These are phyloP conservation scores for Drosophila bocki DNA, from an alignment of 1,140 invertebrate genomes.

Conservation along the genomic window DNA sequence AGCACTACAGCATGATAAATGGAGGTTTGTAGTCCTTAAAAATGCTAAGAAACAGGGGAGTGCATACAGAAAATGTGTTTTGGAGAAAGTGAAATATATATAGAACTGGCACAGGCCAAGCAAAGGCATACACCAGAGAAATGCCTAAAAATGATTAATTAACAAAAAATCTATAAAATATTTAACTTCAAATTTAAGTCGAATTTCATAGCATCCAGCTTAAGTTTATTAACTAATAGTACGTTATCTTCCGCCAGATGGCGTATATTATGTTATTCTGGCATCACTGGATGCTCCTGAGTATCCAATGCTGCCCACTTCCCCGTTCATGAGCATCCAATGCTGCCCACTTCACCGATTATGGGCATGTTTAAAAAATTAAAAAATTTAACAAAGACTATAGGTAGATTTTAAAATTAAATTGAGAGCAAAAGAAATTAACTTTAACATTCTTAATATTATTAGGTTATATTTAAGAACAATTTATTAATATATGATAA, in stretches of 20 bases:
- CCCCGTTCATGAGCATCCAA: too few species aligned
- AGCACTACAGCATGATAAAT: slow-evolving; percentile 75
- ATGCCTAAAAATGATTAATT: neutral
- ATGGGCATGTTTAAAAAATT: too few species aligned
- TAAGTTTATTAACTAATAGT: neutral
- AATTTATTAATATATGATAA: too few species aligned
- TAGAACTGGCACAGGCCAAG: neutral
- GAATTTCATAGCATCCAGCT: slow-evolving; percentile 24
- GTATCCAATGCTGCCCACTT: too few species aligned
- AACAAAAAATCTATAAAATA: neutral
- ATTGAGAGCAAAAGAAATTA: too few species aligned
- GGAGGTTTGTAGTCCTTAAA: slow-evolving; percentile 59
- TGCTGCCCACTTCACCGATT: too few species aligned
- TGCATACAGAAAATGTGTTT: neutral
- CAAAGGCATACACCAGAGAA: neutral
- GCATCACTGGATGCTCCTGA: too few species aligned
- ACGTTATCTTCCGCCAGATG: neutral
- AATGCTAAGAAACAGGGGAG: slow-evolving; percentile 33
- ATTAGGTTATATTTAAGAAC: too few species aligned
- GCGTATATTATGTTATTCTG: neutral
- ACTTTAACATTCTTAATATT: too few species aligned
- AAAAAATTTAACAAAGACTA: too few species aligned
- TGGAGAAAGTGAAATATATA: neutral
- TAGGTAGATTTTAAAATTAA: too few species aligned
- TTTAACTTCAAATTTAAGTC: neutral